Evolutionary conservation across 2,888 invertebrate genomes (phyloP), one percentile per base, ranked within the genome.

Genomic region (Isotomurus palustris): DNA sequence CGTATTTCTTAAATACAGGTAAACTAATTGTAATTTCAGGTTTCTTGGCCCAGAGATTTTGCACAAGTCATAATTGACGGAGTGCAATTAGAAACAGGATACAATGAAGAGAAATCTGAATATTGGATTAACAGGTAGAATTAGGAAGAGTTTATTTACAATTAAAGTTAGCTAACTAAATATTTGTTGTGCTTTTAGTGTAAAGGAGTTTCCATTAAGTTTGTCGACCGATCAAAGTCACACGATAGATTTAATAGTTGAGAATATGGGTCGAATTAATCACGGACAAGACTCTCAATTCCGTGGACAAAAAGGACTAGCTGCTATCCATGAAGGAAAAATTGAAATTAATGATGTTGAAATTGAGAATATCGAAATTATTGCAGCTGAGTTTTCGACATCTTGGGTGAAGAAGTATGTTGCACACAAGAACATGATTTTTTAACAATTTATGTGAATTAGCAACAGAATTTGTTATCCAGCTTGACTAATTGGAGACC

Each of bases 351-450:
- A 81, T 66, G 74, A 74, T 5, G 48, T 71, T 6, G 63, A 66
- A 32, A 53, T 81, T 0, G 61, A 65, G 5, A 68, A 76, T 58
- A 81, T 81, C 79, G 73, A 75, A 45, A 76, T 80, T 1, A 72
- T 74, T 63, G 78, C 81, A 0, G 69, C 82, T 32, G 80, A 82
- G 66, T 81, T 82, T 69, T 78, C 78, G 61, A 74, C 72, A 32
- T 72, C 72, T n/a, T 79, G 76, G 77, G 76, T 74, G 17, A 74
- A 73, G 45, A 66, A 67, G 71, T 72, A 62, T 53, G 56, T 49
- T 6, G 36, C 36, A 6, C 52, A 47, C 22, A 49, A 19, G 8
- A 32, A 32, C 14, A 32, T 32, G 8, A 32, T 32, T 32, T 32
- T 32, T 10, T 32, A 14, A 32, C 14, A 10, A 14, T 10, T 10